A percentile compares a stretch with the other conserved stretches of the same genome.
These are phyloP conservation scores for Manis crassicaudata DNA, from an alignment of 2,797 vertebrate species.

Conservation along the genomic window DNA sequence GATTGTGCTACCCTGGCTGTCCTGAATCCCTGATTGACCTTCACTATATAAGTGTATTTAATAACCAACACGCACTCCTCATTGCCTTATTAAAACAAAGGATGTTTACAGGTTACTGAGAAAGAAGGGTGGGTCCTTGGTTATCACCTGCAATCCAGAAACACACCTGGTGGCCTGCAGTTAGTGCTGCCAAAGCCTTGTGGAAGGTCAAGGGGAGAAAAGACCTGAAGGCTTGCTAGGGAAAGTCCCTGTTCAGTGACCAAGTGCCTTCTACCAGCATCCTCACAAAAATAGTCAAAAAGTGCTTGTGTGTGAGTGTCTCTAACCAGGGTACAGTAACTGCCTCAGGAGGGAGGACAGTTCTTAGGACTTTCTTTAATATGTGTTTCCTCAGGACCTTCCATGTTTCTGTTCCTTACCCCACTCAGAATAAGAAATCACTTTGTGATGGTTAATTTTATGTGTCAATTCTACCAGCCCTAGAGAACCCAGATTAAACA, in stretches of 20 bases:
- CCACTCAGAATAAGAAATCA: background rate
- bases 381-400: background rate
- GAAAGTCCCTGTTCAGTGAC: background rate
- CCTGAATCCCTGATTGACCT: background rate
- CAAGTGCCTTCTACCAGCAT: background rate
- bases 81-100: background rate
- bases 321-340: background rate
- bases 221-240: background rate
- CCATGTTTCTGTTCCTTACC: background rate
- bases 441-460: background rate
- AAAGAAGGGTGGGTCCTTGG: background rate
- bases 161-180: background rate
- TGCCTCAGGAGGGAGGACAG: background rate
- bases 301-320: background rate
- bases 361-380: background rate
- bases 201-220: background rate
- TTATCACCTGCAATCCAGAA: background rate
- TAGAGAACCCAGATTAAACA: background rate
- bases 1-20: constrained; percentile 49
- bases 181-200: background rate
- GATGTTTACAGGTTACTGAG: background rate
- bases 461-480: background rate
- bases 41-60: background rate
- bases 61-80: background rate
- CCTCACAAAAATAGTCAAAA: background rate